Base-by-base conservation (phyloP, 2,888 invertebrate species). In the Galeruca laticollis region DNA sequence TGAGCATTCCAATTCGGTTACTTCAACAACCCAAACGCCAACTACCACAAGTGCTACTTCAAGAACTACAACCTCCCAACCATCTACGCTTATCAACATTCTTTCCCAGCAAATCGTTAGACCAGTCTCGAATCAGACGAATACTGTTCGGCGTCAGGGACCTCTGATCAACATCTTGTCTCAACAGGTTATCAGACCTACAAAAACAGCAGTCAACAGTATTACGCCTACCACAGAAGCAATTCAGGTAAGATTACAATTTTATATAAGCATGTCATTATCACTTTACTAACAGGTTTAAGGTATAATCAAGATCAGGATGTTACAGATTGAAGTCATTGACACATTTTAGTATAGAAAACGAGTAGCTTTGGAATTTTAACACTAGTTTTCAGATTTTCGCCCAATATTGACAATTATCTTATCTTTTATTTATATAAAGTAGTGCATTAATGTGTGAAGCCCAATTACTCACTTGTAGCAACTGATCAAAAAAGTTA, bases 21-120 rank as follows among this genome's bases (percentile, higher is more conserved):
- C 74, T 35, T 56, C 71, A 3, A 70, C 70, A n/a, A 68, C 71
- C 11, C 37, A 69, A n/a, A 68, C 73, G 15, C 33, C 73, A 37
- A 66, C 77, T 47, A 71, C 77, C 13, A 70, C 76, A n/a, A 75
- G 77, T 18, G 71, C 74, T 11, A 72, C 75, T n/a, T 61, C 77
- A 13, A 82, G 82, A 73, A 81, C 82, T n/a, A 76, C 77, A n/a
- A 79, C 82, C 5, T 78, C 84, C 8, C 84, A 84, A 75, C 78
- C 84, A 18, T 82, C 88, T 9, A 85, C 88, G 18, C 80, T 89
- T 54, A 88, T 87, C 2, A 88, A 88, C 78, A 87, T 89, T 60
- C 78, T 89, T 35, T 87, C 88, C 0, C 88, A 88, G 75, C 89
- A 88, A 78, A 82, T 86, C 21, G 82, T 87, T 35, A 84, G 86